Conservation (phyloP, 2,888 invertebrate genomes). For the Troides helena region DNA sequence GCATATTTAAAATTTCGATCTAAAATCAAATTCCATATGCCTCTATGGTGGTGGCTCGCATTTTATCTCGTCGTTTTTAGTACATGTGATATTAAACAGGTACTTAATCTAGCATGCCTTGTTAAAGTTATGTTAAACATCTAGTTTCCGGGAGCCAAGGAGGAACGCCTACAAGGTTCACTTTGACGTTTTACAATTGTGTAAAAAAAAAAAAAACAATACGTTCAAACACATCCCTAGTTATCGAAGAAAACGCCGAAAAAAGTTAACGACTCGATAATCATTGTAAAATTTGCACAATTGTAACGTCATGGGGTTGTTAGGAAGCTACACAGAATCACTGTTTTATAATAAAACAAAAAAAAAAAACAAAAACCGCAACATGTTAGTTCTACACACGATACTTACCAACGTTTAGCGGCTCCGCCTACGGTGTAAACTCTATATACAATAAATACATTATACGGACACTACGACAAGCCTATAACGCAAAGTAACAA, state of each 20-base stretch:
- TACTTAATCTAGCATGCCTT: slow-evolving; percentile 70
- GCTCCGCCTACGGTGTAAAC: slow-evolving; percentile 44
- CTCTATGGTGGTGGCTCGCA: slow-evolving; percentile 65
- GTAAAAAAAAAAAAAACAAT: slow-evolving; percentile 34
- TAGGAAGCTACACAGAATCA: slow-evolving; percentile 65
- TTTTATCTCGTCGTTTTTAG: slow-evolving; percentile 42
- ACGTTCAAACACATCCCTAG: neutral
- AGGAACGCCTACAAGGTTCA: slow-evolving; percentile 49
- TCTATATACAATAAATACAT: slow-evolving; percentile 58
- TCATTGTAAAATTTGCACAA: slow-evolving; percentile 57
- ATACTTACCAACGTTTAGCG: slow-evolving; percentile 61
- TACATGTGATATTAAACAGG: slow-evolving; percentile 44
- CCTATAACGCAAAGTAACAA: slow-evolving; percentile 76
- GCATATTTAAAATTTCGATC: slow-evolving; percentile 42
- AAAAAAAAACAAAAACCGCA: slow-evolving; percentile 42
- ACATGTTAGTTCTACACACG: slow-evolving; percentile 50
- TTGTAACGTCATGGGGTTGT: slow-evolving; percentile 49
- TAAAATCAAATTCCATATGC: slow-evolving; percentile 58
- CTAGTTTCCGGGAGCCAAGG: slow-evolving; percentile 65
- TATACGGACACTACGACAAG: slow-evolving; percentile 72
- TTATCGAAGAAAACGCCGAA: neutral
- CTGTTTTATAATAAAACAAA: slow-evolving; percentile 34
- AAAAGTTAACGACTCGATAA: neutral
- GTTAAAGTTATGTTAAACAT: slow-evolving; percentile 52
- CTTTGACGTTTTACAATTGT: slow-evolving; percentile 53